Evolutionary conservation across 2,113 vertebrate genomes (phyloP).

Genomic region (Mionectes macconnelli): DNA sequence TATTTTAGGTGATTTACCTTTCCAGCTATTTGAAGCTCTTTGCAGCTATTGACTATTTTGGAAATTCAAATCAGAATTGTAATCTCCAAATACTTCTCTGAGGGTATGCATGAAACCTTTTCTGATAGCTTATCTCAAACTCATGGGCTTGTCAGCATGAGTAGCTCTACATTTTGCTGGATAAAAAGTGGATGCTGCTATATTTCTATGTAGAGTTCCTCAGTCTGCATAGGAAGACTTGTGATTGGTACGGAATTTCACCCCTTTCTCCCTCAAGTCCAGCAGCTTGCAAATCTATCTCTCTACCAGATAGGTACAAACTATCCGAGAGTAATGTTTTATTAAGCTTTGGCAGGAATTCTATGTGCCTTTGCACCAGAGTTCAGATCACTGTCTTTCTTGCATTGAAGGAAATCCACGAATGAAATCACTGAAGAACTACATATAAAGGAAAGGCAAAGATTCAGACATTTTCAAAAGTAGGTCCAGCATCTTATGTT

Average conservation of each 20-base stretch:
- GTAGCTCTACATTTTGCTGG: neutral
- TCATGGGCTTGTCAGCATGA: neutral
- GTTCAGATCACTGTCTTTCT: neutral
- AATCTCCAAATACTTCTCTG: neutral
- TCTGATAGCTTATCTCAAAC: neutral
- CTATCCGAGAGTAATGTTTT: neutral
- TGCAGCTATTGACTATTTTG: neutral
- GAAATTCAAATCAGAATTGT: neutral
- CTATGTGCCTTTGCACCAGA: neutral
- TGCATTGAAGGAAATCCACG: neutral
- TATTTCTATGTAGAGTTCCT: neutral
- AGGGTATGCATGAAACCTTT: neutral
- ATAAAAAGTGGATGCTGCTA: neutral
- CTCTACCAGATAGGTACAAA: neutral
- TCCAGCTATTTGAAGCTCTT: neutral
- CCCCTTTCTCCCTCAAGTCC: neutral
- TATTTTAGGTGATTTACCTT: neutral
- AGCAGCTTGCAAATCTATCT: neutral
- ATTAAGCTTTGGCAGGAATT: neutral
- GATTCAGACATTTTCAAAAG: neutral
- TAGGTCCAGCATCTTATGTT: neutral
- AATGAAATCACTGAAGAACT: neutral
- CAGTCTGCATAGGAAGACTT: neutral
- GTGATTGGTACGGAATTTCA: neutral
- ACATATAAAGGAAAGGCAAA: neutral